Conservation (phyloP, 2,888 invertebrate genomes). For the Ceramica pisi region DNA sequence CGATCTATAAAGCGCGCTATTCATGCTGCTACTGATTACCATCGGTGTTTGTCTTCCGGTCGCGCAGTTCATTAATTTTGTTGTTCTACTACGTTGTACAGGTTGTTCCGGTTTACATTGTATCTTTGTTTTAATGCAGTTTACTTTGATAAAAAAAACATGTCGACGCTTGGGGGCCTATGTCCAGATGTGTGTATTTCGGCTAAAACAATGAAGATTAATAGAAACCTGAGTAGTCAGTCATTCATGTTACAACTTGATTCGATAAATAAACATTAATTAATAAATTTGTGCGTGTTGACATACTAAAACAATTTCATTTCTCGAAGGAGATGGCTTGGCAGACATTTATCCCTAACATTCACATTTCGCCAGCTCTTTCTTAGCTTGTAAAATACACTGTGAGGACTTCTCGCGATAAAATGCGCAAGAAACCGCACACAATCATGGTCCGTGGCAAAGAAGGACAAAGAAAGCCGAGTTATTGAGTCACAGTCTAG, state of each 20-base stretch:
- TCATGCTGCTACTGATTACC: constrained; percentile 44
- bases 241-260: no score
- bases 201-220: neutral
- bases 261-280: no score
- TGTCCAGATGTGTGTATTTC: no score
- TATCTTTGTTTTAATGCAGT: constrained; percentile 3
- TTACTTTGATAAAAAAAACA: neutral
- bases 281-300: no score
- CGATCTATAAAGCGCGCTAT: constrained; percentile 59
- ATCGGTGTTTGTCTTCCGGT: constrained; percentile 48
- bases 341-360: neutral
- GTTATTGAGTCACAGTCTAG: neutral
- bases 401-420: neutral
- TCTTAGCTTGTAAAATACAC: neutral
- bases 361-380: neutral
- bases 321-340: no score
- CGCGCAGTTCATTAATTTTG: constrained; percentile 30
- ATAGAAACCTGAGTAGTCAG: neutral
- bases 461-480: no score
- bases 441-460: neutral
- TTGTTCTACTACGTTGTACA: constrained; percentile 7
- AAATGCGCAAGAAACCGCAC: no score
- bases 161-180: no score
- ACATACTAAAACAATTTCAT: no score
- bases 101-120: constrained; percentile 31